phyloP scores from a whole-genome alignment of 2,113 vertebrate species.

The Indicator maculatus region DNA sequence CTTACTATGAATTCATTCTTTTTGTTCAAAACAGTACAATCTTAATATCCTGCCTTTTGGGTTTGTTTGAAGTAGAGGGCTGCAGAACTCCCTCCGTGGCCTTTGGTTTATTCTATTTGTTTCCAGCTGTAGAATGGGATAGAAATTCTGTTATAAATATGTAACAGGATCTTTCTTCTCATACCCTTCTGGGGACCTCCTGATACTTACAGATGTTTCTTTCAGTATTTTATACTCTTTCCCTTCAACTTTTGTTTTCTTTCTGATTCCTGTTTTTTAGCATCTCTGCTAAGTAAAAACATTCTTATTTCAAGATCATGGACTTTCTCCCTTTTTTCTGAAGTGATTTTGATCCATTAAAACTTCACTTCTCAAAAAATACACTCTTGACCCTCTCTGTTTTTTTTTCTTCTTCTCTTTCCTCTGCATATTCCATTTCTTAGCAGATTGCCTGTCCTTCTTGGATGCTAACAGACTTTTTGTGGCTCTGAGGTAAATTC shows the following conservation, averaged over 20 bases:
- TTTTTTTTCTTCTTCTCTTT: background rate
- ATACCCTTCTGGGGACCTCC: background rate
- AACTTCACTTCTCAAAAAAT: background rate
- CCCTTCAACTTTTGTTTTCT: background rate
- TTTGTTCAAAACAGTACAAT: background rate
- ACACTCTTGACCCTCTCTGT: background rate
- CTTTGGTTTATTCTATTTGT: slow-evolving; percentile 26
- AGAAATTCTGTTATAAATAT: slow-evolving; percentile 4
- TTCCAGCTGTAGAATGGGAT: background rate
- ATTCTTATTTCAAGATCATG: background rate
- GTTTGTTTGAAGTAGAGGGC: background rate
- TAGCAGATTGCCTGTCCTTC: background rate
- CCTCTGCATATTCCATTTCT: background rate
- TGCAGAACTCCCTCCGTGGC: background rate
- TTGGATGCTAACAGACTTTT: background rate
- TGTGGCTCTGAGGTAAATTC: background rate
- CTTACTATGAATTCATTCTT: background rate
- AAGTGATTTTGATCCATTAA: background rate
- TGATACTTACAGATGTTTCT: background rate
- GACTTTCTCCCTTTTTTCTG: background rate
- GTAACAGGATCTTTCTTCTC: background rate
- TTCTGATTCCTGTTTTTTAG: background rate
- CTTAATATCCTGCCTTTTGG: background rate
- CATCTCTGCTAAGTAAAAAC: background rate
- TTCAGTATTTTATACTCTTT: background rate